Evolutionary conservation across 2,888 invertebrate genomes (phyloP), one percentile per base, ranked within the genome.

Genomic region (Hirtodrosophila histrioides): DNA sequence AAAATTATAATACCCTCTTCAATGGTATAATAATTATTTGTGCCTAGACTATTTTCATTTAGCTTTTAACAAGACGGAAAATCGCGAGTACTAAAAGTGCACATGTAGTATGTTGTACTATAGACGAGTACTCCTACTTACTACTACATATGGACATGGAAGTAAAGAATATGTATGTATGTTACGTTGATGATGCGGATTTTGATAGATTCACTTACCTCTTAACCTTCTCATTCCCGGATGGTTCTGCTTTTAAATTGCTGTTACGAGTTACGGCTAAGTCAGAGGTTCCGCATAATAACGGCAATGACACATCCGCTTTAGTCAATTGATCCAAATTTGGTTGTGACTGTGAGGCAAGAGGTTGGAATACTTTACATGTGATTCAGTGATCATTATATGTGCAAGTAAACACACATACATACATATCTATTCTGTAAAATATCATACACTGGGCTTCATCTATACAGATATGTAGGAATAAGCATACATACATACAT

Each of bases 341-440:
- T 61, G 86, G 90, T 70, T 91, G 91, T 43, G 90, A 91, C 85
- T 91, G 89, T 68, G 89, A 89, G 73, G 82, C 81, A 67, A 79
- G 68, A 86, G 54, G 57, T 66, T 80, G 65, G 75, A 70, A 76
- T 78, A 81, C 79, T 89, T 82, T 71, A 79, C 92, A 91, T 92
- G 73, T 92, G 92, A 17, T 17, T 1, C 17, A 17, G 17, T 17
- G 17, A 65, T 92, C 92, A 17, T 92, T 8, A 39, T 48, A 29
- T 33, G 11, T 39, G 29, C 23, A 33, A 6, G 23, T 46, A 11
- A 4, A 27, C 27, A 27, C 5, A 27, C 27, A 27, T 27, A 27
- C 27, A 27, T 27, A 27, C 27, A 27, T 27, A 27, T 27, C 3
- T 27, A 27, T 27, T 2, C 4, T 5, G 27, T 27, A 27, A 17